Evolutionary conservation across 1,140 invertebrate genomes (phyloP), one percentile per base, ranked within the genome.

Genomic region (Sycophila sp.): DNA sequence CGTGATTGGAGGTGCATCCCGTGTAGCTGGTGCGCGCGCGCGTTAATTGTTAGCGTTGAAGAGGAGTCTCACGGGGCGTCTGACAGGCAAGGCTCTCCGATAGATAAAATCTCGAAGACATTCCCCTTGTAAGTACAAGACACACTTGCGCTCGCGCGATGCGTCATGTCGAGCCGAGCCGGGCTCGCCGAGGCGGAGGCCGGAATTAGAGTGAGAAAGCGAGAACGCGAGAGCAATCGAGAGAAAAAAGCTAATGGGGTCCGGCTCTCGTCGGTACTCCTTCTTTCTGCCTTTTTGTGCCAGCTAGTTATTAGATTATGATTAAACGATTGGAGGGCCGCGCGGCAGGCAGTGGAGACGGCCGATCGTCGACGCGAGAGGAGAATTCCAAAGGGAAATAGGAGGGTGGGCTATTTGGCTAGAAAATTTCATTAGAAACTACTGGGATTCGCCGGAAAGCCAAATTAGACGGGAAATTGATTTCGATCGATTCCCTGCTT

Each of bases 291-390:
- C 83, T 85, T 84, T 84, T 82, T 83, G 78, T 81, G 83, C 84
- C 83, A 83, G 83, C 77, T 78, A 80, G 83, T 86, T 85, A 85
- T 86, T 86, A 85, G 83, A 85, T 85, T 84, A 83, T 85, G 83
- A 85, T 85, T 86, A 84, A 86, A 85, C 80, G 84, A 82, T 85
- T 83, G 49, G 73, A 70, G 62, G 66, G 72, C 56, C n/a, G n/a
- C n/a, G 67, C 76, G 75, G 75, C 56, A 51, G 32, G 8, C 17
- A 17, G 8, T 55, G 17, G 1, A 4, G 15, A 10, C 2, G 30
- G 55, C 51, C 8, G 47, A n/a, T n/a, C n/a, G n/a, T n/a, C n/a
- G n/a, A n/a, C n/a, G n/a, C n/a, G 49, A 30, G 38, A 32, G 24
- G n/a, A 17, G n/a, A 42, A 19, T 7, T n/a, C 7, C 2, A 26